Base-by-base conservation (phyloP, 2,113 vertebrate species). In the Periophthalmodon schlosseri region DNA sequence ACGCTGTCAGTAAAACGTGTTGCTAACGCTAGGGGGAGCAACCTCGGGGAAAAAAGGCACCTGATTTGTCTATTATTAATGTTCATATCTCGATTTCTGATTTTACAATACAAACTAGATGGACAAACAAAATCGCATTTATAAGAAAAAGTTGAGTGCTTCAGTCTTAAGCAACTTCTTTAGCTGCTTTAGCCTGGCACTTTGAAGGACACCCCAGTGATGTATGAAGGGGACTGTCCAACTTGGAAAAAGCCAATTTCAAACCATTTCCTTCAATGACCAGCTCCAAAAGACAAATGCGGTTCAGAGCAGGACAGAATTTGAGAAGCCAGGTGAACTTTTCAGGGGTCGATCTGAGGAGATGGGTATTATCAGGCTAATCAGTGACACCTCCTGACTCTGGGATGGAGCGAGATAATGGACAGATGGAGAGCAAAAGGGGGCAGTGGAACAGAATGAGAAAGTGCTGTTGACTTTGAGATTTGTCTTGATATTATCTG, bases 201-300 rank as follows among this genome's bases (percentile, higher is more conserved):
- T 93, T 88, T 92, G 82, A 89, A 91, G 90, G 92, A 93, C 91
- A 91, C 93, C 92, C 92, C 34, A 5, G 75, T 92, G 91, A 93
- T 93, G 83, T 93, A 89, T 91, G 87, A 84, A 85, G 84, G 86
- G 84, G 87, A 86, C 76, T 54, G 65, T 76, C 73, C 34, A 72
- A 90, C 83, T 85, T 54, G 82, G 66, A 82, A 61, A 63, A 87
- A 89, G 85, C 70, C 85, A 83, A 86, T 88, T 86, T 90, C 79
- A 77, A 64, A 64, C 73, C 76, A 34, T 85, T 84, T 86, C 82
- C 73, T 74, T 87, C 87, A 84, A 78, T 73, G 77, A 77, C 13
- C 78, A 69, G 76, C 76, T 21, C 18, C 49, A 65, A 65, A 44
- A 86, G 88, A 89, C 76, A 60, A 85, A 85, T 79, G 81, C 34